Base-by-base conservation (phyloP, 92 coral and sea anemone genomes). In the Phenganax subtilis region DNA sequence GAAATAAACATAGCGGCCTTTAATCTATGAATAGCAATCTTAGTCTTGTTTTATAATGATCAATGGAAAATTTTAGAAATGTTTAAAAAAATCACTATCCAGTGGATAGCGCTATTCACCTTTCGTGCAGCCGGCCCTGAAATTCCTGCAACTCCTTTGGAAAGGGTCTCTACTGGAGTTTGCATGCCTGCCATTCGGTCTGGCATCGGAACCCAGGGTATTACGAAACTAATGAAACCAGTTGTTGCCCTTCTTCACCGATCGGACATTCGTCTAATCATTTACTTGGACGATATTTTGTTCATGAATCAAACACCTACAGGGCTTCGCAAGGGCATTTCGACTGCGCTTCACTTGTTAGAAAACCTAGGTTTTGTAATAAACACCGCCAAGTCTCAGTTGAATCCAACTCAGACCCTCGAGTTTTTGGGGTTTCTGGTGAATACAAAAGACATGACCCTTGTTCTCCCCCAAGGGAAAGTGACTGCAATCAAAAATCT, bases 121-220 rank as follows among this genome's bases (percentile, higher is more conserved):
- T 20, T 20, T 20, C 25, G 25, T 20, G 25, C 25, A 20, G 25
- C 25, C 25, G 25, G 25, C 25, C 25, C 25, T 20, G 25, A 20
- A 20, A 67, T 77, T 56, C 54, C 75, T 87, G 3, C 82, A 85
- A 7, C 83, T 87, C 66, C 9, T 12, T 11, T 87, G 90, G 90
- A 37, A 61, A 71, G 67, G 63, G 59, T 12, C 14, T 3, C 65
- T 82, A 25, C 54, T 55, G 85, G 71, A 84, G 47, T 80, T 80
- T 66, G 51, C 28, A 44, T 87, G 85, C 67, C 90, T 84, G 54
- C 90, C 88, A 25, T 87, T 87, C 51, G 88, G 85, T 20, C 76
- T 87, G 29, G 70, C 51, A n/a, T 68, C 73, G 68, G 84, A 60
- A 2, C 84, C 85, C 64, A 54, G 83, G 25, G 56, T 44, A 12